Conservation (phyloP, 2,888 invertebrate species). For the Melieria picta region DNA sequence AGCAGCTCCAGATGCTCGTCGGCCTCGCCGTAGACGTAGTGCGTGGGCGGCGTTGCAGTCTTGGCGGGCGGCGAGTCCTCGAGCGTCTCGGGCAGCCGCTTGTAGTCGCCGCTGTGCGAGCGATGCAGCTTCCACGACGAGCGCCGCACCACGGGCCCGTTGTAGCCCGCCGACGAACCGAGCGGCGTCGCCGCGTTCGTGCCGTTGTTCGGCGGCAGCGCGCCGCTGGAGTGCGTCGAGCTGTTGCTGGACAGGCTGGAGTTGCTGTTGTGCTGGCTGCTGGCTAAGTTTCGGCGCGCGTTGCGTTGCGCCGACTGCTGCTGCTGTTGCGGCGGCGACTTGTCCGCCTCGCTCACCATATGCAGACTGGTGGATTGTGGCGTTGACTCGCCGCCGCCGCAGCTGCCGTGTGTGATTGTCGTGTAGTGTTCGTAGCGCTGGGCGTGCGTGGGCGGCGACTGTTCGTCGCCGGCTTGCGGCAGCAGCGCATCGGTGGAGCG, state of each 20-base stretch:
- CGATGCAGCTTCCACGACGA: conserved; percentile 60
- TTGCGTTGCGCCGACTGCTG: conserved; percentile 10
- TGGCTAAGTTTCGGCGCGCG: conserved; percentile 39
- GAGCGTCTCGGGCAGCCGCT: conserved; percentile 55
- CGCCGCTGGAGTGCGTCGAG: conserved; percentile 51
- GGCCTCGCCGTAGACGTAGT: conserved; percentile 22
- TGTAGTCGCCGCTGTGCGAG: conserved; percentile 56
- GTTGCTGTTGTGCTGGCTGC: conserved; percentile 41
- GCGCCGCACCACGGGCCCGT: conserved; percentile 49
- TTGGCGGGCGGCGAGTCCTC: conserved; percentile 48
- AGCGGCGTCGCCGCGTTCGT: conserved; percentile 20
- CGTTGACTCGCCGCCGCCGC: conserved; percentile 22
- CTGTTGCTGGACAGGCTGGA: conserved; percentile 54
- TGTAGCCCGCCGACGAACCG: conserved; percentile 33
- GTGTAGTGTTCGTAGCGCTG: conserved; percentile 16
- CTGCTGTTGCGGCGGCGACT: not conserved
- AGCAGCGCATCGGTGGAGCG: conserved; percentile 61
- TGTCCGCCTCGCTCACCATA: conserved; percentile 38
- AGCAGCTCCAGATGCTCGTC: conserved; percentile 51
- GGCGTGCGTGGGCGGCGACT: conserved; percentile 14
- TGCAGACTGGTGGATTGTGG: conserved; percentile 12
- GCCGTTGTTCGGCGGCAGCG: conserved; percentile 43
- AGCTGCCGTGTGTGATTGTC: conserved; percentile 29
- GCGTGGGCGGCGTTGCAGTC: conserved; percentile 28
- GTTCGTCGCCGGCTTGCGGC: conserved; percentile 28